Evolutionary conservation across 2,113 vertebrate genomes (phyloP), one percentile per base, ranked within the genome.

Genomic region (Bostrychus sinensis): DNA sequence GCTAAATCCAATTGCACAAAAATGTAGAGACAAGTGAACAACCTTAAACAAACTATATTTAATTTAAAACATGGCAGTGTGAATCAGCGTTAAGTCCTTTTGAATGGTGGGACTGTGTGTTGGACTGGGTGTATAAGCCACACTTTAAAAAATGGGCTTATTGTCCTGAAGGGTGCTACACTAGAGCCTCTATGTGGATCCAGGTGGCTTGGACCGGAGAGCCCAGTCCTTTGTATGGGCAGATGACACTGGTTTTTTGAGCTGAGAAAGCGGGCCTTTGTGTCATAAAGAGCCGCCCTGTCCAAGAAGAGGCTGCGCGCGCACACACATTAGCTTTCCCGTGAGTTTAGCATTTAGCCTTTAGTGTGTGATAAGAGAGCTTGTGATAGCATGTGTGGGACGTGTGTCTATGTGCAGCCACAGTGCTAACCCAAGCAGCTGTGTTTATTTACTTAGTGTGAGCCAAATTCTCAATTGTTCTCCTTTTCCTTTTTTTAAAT

Each of bases 201-300:
- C 89, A 90, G 89, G 89, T 90, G 89, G 84, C 86, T 80, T 75
- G 79, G 82, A 87, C 82, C 65, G 81, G 82, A 86, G 66, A 87
- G 82, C 81, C 69, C 67, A 36, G 65, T 71, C 72, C 77, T 88
- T 89, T 89, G 82, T 86, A 74, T 84, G 85, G 84, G 80, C 82
- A 87, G 89, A 91, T 83, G 88, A 91, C 85, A 88, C 87, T 84
- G 87, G 88, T 66, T 91, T n/a, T 89, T 91, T 88, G 80, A 83
- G 80, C 82, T 87, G 70, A 90, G 88, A 90, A 91, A 91, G 84
- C 79, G 70, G 55, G 72, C 76, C 90, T 90, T 89, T 89, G 91
- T 89, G 80, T 89, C 87, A 84, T 81, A 83, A 87, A 86, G 75
- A 82, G 83, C 84, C 80, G 73, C 81, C 69, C 86, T 76, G 84